A percentile compares a stretch with the other conserved stretches of the same genome.
These are phyloP conservation scores for Oreohelix idahoensis DNA, from an alignment of 1,140 invertebrate species.

Conservation along the genomic window DNA sequence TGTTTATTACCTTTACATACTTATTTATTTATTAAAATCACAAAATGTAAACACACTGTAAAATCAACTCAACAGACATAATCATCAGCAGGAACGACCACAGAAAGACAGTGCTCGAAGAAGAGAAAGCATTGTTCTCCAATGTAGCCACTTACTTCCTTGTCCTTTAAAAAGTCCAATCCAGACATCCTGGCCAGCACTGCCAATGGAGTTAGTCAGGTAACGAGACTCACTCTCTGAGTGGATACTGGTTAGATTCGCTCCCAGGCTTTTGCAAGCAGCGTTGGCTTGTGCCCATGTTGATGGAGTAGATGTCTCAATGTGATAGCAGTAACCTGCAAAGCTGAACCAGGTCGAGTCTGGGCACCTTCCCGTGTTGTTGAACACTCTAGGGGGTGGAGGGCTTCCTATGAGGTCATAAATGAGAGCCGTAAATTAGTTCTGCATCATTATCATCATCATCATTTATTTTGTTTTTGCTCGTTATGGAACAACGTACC, in stretches of 20 bases:
- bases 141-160: conserved; percentile 34
- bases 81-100: too few relatives aligned
- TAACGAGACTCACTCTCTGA: conserved; percentile 48
- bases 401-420: not conserved
- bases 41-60: too few relatives aligned
- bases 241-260: conserved; percentile 54
- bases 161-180: conserved; percentile 36
- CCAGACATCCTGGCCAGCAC: conserved; percentile 38
- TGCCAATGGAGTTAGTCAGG: conserved; percentile 38
- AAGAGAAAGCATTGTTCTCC: too few relatives aligned
- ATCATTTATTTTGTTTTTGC: too few relatives aligned
- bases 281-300: conserved; percentile 52
- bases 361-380: not conserved
- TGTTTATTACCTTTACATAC: too few relatives aligned
- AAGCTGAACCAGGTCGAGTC: conserved; percentile 21
- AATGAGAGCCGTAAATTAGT: too few relatives aligned
- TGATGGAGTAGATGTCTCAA: conserved; percentile 16
- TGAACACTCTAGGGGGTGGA: conserved; percentile 10
- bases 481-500: too few relatives aligned
- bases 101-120: too few relatives aligned
- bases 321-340: conserved; percentile 38
- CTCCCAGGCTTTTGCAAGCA: conserved; percentile 45
- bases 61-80: too few relatives aligned
- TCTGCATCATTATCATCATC: too few relatives aligned
- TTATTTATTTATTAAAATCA: too few relatives aligned